Conservation (phyloP, 2,888 invertebrate genomes). For the Andrena bucephala region DNA sequence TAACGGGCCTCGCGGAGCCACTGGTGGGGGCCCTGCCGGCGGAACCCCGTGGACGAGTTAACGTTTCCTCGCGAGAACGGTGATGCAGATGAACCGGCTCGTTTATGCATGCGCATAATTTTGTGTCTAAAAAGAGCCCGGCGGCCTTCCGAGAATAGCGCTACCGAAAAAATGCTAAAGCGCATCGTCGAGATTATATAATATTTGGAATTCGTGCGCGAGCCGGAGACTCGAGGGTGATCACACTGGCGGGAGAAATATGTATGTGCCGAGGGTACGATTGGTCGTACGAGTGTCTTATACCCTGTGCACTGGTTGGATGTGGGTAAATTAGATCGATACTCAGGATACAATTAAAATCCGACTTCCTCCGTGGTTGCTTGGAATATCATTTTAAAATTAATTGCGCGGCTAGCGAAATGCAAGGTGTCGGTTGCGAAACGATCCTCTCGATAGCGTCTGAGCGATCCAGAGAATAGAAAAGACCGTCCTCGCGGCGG, state of each 20-base stretch:
- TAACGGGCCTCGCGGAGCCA: background rate
- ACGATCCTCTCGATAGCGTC: slow-evolving; percentile 13
- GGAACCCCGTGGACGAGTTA: background rate
- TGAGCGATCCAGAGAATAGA: slow-evolving; percentile 33
- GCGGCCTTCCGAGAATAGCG: slow-evolving; percentile 34
- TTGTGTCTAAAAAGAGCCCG: slow-evolving; percentile 20
- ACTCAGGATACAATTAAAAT: too few relatives aligned
- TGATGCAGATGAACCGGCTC: background rate
- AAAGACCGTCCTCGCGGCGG: slow-evolving; percentile 28
- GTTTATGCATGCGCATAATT: slow-evolving; percentile 43
- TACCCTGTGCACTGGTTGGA: background rate
- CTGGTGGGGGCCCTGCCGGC: background rate
- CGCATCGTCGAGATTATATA: slow-evolving; percentile 28
- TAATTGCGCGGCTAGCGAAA: slow-evolving; percentile 8
- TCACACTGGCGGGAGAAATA: background rate
- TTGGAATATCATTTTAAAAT: background rate
- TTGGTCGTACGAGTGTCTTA: background rate
- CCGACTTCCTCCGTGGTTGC: background rate
- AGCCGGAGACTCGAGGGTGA: background rate
- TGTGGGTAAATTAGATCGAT: too few relatives aligned
- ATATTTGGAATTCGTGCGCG: slow-evolving; percentile 1
- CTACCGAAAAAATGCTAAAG: slow-evolving; percentile 23
- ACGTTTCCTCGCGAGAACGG: background rate
- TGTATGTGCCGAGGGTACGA: too few relatives aligned
- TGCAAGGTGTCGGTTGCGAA: slow-evolving; percentile 22